Conservation (phyloP, 2,797 vertebrate genomes). For the Hoplostethus atlanticus region DNA sequence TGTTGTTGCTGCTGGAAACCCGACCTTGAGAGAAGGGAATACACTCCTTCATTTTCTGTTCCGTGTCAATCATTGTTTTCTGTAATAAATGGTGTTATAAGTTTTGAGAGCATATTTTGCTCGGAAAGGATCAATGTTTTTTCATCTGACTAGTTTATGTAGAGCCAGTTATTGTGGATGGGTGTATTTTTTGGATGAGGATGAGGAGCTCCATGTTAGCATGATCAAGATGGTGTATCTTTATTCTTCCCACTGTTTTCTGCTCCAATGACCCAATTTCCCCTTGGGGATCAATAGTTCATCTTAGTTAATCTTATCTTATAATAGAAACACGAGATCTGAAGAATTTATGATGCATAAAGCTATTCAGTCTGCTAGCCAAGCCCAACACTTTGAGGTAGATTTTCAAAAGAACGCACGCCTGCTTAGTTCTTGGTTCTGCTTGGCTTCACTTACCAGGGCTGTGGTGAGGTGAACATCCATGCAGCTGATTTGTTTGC, state of each 20-base stretch:
- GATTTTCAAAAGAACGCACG: too few species aligned
- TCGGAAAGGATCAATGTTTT: background rate
- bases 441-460: constrained; percentile 69
- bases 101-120: background rate
- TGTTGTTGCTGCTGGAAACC: constrained; percentile 57
- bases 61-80: background rate
- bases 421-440: too few species aligned
- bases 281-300: too few species aligned
- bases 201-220: background rate
- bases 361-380: background rate
- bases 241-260: background rate
- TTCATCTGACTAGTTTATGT: background rate
- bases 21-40: constrained; percentile 71
- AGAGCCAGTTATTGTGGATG: background rate
- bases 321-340: too few species aligned
- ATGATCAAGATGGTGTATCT: background rate
- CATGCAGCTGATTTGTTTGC: constrained; percentile 59
- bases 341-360: too few species aligned
- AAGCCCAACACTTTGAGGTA: background rate
- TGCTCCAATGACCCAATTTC: too few species aligned
- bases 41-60: constrained; percentile 2
- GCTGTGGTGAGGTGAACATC: constrained; percentile 71
- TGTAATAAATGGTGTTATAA: background rate
- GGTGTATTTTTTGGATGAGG: background rate
- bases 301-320: too few species aligned